Percentiles rank a stretch among this genome's conserved stretches.
Evolutionary conservation across 2,888 invertebrate genomes (phyloP).

Genomic region (Eristalis intricaria): DNA sequence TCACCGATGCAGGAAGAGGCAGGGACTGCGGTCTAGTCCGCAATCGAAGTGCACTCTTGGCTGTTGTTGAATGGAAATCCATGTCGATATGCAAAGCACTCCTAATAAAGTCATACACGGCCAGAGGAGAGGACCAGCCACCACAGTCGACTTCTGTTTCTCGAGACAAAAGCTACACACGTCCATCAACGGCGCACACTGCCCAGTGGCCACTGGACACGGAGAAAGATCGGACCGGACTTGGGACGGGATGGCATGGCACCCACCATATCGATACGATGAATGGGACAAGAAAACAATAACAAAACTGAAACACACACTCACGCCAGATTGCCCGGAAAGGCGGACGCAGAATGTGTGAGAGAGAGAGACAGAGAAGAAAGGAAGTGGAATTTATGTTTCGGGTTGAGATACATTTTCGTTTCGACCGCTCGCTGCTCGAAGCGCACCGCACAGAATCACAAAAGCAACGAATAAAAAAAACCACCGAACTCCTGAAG

Average conservation of each 20-base stretch:
- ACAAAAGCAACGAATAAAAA: not conserved
- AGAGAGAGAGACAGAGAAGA: not conserved
- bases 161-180: slow-evolving; percentile 12
- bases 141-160: not conserved
- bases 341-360: not conserved
- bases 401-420: not conserved
- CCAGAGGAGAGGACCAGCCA: not conserved
- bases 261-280: slow-evolving; percentile 32
- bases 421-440: not conserved
- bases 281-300: slow-evolving; percentile 50
- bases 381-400: not conserved
- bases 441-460: not conserved
- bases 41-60: not conserved
- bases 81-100: slow-evolving; percentile 64
- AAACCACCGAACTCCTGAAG: slow-evolving; percentile 11
- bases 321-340: not conserved
- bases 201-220: not conserved
- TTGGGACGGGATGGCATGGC: not conserved
- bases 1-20: not conserved
- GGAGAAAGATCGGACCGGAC: no score
- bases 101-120: slow-evolving; percentile 66
- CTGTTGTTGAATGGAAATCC: not conserved
- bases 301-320: slow-evolving; percentile 5
- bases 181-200: slow-evolving; percentile 50
- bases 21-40: not conserved